Percentiles rank a stretch among this genome's conserved stretches.
These are phyloP conservation scores for Tenthredo notha DNA, from an alignment of 2,888 invertebrate species.

Conservation along the genomic window DNA sequence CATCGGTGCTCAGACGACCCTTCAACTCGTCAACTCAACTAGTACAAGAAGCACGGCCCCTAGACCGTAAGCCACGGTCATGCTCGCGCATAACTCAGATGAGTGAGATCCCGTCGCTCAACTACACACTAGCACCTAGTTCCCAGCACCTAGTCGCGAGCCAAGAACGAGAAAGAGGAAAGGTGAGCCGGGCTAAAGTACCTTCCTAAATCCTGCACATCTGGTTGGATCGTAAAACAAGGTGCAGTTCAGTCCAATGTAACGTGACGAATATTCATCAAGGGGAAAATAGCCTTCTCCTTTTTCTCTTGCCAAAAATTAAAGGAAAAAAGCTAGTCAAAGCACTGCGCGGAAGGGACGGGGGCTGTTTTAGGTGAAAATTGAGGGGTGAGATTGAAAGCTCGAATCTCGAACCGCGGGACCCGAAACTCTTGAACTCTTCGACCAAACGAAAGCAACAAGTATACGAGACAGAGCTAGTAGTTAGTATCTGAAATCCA, in stretches of 20 bases:
- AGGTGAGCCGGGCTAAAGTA: background rate
- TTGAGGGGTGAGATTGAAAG: background rate
- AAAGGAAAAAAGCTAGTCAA: background rate
- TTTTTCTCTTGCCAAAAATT: background rate
- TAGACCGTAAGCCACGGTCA: constrained; percentile 59
- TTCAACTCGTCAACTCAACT: constrained; percentile 60
- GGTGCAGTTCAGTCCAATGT: background rate
- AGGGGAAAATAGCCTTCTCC: background rate
- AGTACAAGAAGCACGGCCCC: constrained; percentile 60
- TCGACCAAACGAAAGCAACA: constrained; percentile 48
- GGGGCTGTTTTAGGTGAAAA: background rate
- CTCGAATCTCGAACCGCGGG: constrained; percentile 5
- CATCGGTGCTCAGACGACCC: constrained; percentile 64
- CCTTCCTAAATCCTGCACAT: background rate
- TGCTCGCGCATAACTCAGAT: constrained; percentile 59
- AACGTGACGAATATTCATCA: background rate
- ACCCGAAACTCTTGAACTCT: constrained; percentile 37
- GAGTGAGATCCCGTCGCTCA: constrained; percentile 9
- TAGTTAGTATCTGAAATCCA: background rate
- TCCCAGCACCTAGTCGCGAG: background rate
- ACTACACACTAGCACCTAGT: constrained; percentile 18
- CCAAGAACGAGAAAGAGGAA: constrained; percentile 6
- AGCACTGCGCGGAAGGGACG: background rate
- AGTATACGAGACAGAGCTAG: background rate
- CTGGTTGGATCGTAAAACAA: constrained; percentile 5